Evolutionary conservation across 2,113 vertebrate genomes (phyloP).

Genomic region (Cacatua alba): DNA sequence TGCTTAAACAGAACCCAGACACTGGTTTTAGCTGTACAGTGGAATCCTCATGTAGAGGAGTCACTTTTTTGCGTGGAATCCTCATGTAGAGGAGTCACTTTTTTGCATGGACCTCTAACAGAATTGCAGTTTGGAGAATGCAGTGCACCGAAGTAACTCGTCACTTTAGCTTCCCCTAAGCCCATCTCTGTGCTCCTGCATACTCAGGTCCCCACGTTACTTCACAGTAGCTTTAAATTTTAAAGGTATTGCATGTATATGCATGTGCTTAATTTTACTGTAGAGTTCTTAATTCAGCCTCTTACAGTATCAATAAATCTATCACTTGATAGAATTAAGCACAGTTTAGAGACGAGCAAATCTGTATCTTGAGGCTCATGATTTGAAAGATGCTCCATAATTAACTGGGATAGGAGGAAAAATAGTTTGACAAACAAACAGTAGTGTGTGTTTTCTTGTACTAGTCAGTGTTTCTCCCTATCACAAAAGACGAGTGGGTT

Average conservation of each 20-base stretch:
- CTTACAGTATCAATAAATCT: constrained; percentile 50
- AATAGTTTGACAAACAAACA: constrained; percentile 37
- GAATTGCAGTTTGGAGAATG: neutral
- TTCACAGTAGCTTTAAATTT: constrained; percentile 45
- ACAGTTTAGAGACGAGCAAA: constrained; percentile 31
- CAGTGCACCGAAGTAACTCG: neutral
- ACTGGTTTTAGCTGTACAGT: neutral
- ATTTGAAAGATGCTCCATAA: constrained; percentile 55
- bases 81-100: neutral
- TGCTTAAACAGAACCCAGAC: neutral
- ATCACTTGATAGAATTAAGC: constrained; percentile 33
- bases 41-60: neutral
- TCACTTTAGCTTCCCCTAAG: neutral
- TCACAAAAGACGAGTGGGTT: constrained; percentile 59
- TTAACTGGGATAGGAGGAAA: constrained; percentile 55
- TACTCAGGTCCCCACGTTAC: neutral
- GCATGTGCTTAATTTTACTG: constrained; percentile 52
- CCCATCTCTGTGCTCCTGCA: neutral
- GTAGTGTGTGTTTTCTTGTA: constrained; percentile 50
- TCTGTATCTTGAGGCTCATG: constrained; percentile 23
- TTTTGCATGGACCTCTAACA: neutral
- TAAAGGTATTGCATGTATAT: constrained; percentile 49
- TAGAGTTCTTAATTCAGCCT: constrained; percentile 53
- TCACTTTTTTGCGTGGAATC: neutral
- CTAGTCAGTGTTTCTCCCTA: constrained; percentile 67